Base-by-base conservation (phyloP, 2,113 vertebrate species). In the Protobothrops mucrosquamatus region DNA sequence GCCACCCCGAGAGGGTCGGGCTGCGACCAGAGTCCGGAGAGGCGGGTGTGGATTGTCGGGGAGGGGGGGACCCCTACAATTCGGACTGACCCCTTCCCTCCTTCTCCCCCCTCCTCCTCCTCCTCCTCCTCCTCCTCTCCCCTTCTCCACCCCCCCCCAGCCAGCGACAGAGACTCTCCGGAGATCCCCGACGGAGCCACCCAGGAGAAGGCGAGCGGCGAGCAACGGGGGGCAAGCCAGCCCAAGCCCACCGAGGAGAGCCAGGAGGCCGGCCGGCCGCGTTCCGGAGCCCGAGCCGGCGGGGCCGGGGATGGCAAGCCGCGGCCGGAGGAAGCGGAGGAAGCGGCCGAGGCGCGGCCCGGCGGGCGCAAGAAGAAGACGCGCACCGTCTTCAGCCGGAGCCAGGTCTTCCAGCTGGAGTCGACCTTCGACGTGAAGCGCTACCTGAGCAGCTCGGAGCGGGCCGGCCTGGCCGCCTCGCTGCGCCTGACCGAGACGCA, bases 401-500 rank as follows among this genome's bases (percentile, higher is more conserved):
- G 98, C 92, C 98, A 99, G 95, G 98, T 99, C 54, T 99, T 99
- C 90, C 98, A 99, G 95, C 96, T 99, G 56, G 98, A 99, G 95
- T 98, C 98, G 87, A 98, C 98, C 8, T 99, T 98, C 94, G 98
- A 99, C 95, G 91, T 98, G 95, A 99, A 99, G 88, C 97, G 98
- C 56, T 99, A 99, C 96, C 97, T 99, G 95, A 99, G 98, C 97
- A 99, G 98, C 96, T 98, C 98, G 0, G 98, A 99, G 94, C 97
- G 98, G 56, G 98, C 98, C 0, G 98, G 98, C 0, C 96, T 99
- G 89, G 98, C 98, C 0, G 98, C 98, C 29, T 98, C 98, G 0
- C 97, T 99, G 22, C 98, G 98, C 92, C 97, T 99, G 95, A 98
- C 98, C 6, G 98, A 99, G 97, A 99, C 98, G 0, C 98, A 99